Evolutionary conservation across 2,888 invertebrate genomes (phyloP).

Genomic region (Diarsia dahlii): DNA sequence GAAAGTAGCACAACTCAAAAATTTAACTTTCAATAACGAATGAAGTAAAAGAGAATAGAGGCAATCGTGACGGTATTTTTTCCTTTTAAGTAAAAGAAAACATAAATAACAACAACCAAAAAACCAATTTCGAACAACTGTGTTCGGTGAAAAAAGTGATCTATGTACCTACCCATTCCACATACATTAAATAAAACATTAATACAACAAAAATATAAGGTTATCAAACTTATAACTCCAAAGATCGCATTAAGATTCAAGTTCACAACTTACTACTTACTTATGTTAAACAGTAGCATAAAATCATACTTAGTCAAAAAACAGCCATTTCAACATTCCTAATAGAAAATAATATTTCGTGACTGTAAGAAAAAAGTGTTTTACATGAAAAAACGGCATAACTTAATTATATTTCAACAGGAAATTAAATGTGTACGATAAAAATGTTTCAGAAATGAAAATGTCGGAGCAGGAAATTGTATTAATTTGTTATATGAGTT

Average conservation of each 20-base stretch:
- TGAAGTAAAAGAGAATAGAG: neutral
- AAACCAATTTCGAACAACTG: neutral
- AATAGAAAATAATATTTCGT: slow-evolving; percentile 71
- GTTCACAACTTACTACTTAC: slow-evolving; percentile 55
- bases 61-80: neutral
- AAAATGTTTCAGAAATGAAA: slow-evolving; percentile 68
- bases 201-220: slow-evolving; percentile 20
- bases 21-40: neutral
- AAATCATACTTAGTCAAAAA: slow-evolving; percentile 63
- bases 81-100: neutral
- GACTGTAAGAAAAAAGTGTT: slow-evolving; percentile 69
- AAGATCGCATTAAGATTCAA: slow-evolving; percentile 58
- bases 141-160: neutral
- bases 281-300: slow-evolving; percentile 63
- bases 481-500: slow-evolving; percentile 65
- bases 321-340: slow-evolving; percentile 31
- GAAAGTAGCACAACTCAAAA: neutral
- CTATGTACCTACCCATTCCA: neutral
- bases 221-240: slow-evolving; percentile 49
- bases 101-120: neutral
- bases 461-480: slow-evolving; percentile 69
- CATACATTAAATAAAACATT: slow-evolving; percentile 18
- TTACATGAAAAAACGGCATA: slow-evolving; percentile 64
- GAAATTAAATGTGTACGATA: slow-evolving; percentile 79
- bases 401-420: slow-evolving; percentile 79